Base-by-base conservation (phyloP, 2,888 invertebrate genomes). In the Spisula solida region DNA sequence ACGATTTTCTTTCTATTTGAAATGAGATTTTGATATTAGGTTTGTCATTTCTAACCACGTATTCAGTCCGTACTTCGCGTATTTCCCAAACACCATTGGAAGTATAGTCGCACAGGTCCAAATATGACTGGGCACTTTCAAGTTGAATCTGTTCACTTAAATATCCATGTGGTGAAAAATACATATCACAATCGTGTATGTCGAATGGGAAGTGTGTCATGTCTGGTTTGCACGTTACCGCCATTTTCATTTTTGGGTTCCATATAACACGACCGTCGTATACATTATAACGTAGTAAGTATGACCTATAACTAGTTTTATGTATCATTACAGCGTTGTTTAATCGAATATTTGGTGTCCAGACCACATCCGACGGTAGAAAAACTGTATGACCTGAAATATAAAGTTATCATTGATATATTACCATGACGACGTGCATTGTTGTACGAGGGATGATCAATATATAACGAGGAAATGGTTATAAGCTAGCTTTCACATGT, bases 161-260 rank as follows among this genome's bases (percentile, higher is more conserved):
- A 87, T 87, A 89, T 20, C 88, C 88, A 66, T 66, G 60, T 25
- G 60, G 60, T 25, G 60, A 66, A 25, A 66, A 66, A 25, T n/a
- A n/a, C 10, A 66, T 66, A 87, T 88, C 88, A 47, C 91, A 91
- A 31, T 79, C 80, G 56, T 91, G 91, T 4, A 75, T 34, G 66
- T 91, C 91, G 55, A 91, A 91, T 48, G 91, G 91, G 25, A 87
- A 91, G 66, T 83, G 89, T 48, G 29, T 31, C 41, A 89, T 83
- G 51, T 91, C 86, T 0, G 91, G 89, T 51, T 79, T 80, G 82
- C 91, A 91, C 6, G 85, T 55, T 5, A 85, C 89, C 34, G 87
- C 82, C 60, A 91, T 82, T 6, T 89, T 82, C 0, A 84, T 51
- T 41, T 85, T 82, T 25, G 91, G 82, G 5, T 87, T 85, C 91